phyloP scores from a whole-genome alignment of 2,113 vertebrate genomes.

The Sebastes schlegelii region DNA sequence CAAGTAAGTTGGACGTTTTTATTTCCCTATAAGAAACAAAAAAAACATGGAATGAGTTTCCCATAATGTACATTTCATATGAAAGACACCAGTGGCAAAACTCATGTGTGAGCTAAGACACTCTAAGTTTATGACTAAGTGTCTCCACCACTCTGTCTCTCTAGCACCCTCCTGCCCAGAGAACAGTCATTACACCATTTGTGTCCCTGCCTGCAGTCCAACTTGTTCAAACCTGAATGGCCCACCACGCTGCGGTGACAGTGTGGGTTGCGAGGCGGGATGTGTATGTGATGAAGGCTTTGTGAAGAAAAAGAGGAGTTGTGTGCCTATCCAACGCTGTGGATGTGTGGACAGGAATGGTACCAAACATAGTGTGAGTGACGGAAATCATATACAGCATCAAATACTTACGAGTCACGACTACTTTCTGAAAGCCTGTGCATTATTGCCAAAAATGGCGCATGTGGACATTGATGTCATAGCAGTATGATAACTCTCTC shows the following conservation, averaged over 20 bases:
- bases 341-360: constrained; percentile 86
- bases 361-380: constrained; percentile 82
- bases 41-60: background rate
- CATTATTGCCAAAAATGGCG: background rate
- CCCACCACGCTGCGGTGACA: constrained; percentile 78
- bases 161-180: constrained; percentile 82
- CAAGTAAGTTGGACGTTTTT: constrained; percentile 53
- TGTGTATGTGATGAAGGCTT: constrained; percentile 87
- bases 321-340: constrained; percentile 85
- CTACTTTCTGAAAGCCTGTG: background rate
- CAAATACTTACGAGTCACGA: background rate
- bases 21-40: background rate
- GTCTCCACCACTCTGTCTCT: constrained; percentile 11
- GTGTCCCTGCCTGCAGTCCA: constrained; percentile 83
- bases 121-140: background rate
- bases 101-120: background rate
- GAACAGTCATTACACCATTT: constrained; percentile 84
- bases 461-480: background rate
- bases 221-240: constrained; percentile 85
- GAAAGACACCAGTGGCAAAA: background rate
- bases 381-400: background rate
- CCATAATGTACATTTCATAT: background rate
- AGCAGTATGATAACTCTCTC: background rate
- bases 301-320: constrained; percentile 78
- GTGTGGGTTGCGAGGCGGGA: constrained; percentile 79